phyloP scores from a whole-genome alignment of 2,113 vertebrate genomes.

The Haemorhous mexicanus region DNA sequence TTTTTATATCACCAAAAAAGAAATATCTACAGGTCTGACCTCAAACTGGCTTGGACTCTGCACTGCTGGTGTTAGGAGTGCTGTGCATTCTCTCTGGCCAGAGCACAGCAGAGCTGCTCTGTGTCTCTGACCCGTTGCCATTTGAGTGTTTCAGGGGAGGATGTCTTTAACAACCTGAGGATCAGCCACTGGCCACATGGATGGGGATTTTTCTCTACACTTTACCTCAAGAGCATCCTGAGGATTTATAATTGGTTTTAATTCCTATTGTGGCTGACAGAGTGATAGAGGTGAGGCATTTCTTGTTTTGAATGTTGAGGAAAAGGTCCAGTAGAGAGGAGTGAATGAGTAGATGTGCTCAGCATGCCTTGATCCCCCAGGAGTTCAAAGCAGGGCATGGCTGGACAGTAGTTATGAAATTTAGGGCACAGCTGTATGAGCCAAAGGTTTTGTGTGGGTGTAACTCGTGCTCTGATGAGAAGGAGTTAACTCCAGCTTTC shows the following conservation, averaged over 20 bases:
- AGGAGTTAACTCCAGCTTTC: too few relatives aligned
- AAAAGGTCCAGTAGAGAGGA: background rate
- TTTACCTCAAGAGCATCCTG: background rate
- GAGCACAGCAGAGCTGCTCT: background rate
- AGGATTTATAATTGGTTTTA: background rate
- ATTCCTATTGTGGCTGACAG: background rate
- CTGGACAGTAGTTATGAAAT: background rate
- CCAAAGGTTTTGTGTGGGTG: background rate
- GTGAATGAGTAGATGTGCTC: background rate
- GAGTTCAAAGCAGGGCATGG: background rate
- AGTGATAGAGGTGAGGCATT: background rate
- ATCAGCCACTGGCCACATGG: background rate
- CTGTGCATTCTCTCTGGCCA: background rate
- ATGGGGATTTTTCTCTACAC: background rate
- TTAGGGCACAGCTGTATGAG: background rate
- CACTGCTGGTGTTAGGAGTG: background rate
- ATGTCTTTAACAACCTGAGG: background rate
- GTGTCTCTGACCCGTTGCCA: rapidly evolving
- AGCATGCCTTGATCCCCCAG: background rate
- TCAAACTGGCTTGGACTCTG: background rate
- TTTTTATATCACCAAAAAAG: background rate
- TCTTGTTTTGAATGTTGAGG: background rate
- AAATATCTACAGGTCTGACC: background rate
- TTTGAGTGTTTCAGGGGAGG: background rate
- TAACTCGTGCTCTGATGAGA: background rate